Base-by-base conservation (phyloP, 2,888 invertebrate genomes). In the Drosophila histrio region DNA sequence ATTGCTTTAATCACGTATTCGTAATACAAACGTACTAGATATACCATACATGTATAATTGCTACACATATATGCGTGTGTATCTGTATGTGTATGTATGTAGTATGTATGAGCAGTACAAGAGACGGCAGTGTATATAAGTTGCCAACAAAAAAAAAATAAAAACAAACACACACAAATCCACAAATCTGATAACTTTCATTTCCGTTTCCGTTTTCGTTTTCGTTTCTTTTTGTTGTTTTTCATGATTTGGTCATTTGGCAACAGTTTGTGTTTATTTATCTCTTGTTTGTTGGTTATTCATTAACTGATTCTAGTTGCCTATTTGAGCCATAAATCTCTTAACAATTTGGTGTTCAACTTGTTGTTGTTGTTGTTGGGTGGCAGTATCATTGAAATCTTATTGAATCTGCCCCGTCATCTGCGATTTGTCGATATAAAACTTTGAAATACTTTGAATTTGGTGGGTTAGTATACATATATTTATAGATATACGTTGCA, bases 401-500 rank as follows among this genome's bases (percentile, higher is more conserved):
- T 59, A 36, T 44, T 72, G n/a, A 41, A 26, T 50, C 15, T 57
- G 76, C 54, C 53, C 47, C 52, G 36, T 43, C 22, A 17, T 47
- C 47, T 77, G 56, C 60, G 56, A 56, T 68, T 38, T 49, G 30
- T 52, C 43, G 58, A 65, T 86, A 82, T 77, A 83, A 88, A 87
- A 88, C 80, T 61, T 79, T 88, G 89, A 88, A 85, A 88, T 85
- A 88, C 85, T 88, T 87, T 88, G 89, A 88, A 87, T 84, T 85
- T 85, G 85, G 85, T 85, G 85, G 85, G 85, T 88, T 85, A 88
- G 84, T 85, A 85, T 82, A 86, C 86, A 86, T 83, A 83, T 86
- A 88, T 77, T 86, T 78, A 78, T 78, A 78, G 75, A 75, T 78
- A 78, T 75, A 75, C 70, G 72, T 64, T 56, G 72, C 66, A 67